Conservation (phyloP, 2,888 invertebrate species). For the Augochlorella aurata region DNA sequence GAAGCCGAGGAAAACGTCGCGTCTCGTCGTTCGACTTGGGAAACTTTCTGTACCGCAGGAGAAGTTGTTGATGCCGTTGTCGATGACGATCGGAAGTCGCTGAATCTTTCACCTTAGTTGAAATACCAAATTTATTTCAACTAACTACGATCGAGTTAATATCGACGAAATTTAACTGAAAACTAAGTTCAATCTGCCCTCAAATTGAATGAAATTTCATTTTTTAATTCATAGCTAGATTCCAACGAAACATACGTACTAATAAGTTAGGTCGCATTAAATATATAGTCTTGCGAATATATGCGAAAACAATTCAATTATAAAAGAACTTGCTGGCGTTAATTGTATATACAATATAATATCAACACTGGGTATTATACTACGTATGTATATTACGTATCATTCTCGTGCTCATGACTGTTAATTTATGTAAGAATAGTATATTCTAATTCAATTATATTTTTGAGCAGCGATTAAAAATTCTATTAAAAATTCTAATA, state of each 20-base stretch:
- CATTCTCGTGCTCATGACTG: too few relatives aligned
- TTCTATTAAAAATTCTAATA: too few relatives aligned
- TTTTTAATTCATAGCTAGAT: neutral
- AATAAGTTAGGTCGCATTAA: neutral
- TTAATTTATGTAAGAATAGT: too few relatives aligned
- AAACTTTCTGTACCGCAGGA: neutral
- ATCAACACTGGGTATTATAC: too few relatives aligned
- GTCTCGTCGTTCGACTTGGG: neutral
- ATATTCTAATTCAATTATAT: too few relatives aligned
- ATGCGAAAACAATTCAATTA: too few relatives aligned
- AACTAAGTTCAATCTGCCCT: neutral
- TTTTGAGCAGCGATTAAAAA: too few relatives aligned
- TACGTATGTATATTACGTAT: too few relatives aligned
- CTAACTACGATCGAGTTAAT: neutral
- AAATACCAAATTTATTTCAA: neutral
- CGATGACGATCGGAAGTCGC: neutral
- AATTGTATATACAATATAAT: too few relatives aligned
- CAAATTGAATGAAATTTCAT: neutral
- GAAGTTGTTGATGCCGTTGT: neutral
- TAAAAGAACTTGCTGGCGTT: too few relatives aligned
- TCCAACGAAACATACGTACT: neutral
- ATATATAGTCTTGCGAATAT: neutral
- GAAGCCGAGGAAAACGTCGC: conserved; percentile 36
- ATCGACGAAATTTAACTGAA: neutral
- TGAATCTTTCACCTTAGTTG: neutral